phyloP scores from a whole-genome alignment of 2,888 invertebrate species.

The Vandiemenella viatica region DNA sequence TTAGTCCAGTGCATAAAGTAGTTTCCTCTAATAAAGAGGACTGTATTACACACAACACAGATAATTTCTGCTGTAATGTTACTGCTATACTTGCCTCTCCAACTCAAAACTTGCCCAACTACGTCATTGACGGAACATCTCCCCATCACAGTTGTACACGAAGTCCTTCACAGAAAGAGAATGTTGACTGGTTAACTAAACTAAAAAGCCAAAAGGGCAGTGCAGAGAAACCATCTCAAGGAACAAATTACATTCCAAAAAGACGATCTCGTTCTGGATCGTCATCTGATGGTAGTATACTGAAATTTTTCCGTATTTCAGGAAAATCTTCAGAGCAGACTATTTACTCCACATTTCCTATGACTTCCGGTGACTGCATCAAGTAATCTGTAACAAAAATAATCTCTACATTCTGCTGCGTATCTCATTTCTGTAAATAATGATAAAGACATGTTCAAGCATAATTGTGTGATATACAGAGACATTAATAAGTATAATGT shows the following conservation, averaged over 20 bases:
- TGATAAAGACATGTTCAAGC: too few relatives aligned
- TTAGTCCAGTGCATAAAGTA: constrained; percentile 27
- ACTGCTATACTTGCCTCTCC: constrained; percentile 32
- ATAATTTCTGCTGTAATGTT: background rate
- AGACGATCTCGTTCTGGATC: constrained; percentile 3
- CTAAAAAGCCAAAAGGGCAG: constrained; percentile 36
- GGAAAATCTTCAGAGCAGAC: background rate
- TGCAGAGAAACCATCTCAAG: background rate
- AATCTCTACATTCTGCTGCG: too few relatives aligned
- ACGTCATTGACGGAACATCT: constrained; percentile 57
- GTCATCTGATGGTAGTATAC: background rate
- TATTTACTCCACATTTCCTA: background rate
- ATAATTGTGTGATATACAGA: too few relatives aligned
- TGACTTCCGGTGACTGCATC: too few relatives aligned
- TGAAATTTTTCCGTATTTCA: constrained; percentile 4
- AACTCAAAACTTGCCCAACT: constrained; percentile 60
- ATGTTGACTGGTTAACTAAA: constrained; percentile 57
- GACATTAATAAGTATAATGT: too few relatives aligned
- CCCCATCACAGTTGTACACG: constrained; percentile 54
- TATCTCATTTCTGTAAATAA: too few relatives aligned
- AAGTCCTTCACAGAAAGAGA: constrained; percentile 41
- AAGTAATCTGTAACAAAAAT: too few relatives aligned
- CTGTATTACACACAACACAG: background rate
- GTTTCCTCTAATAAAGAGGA: too few relatives aligned
- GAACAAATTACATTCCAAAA: background rate